Evolutionary conservation across 2,888 invertebrate species (phyloP).

Genomic region (Eupeodes luniger): DNA sequence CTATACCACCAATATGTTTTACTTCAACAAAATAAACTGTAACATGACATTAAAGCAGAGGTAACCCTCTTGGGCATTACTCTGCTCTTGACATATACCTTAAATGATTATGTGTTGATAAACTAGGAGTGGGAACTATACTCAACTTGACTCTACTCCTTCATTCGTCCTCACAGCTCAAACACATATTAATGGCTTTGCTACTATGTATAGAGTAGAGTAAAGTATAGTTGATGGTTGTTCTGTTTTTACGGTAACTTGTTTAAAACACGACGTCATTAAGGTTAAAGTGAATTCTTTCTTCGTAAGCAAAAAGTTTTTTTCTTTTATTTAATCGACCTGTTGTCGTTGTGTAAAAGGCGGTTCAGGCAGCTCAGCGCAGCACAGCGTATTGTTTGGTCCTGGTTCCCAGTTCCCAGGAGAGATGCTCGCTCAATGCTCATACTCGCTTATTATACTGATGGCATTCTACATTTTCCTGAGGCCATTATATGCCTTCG

Average conservation of each 20-base stretch:
- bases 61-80: neutral
- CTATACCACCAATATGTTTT: neutral
- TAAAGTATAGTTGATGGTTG: neutral
- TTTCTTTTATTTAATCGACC: conserved; percentile 9
- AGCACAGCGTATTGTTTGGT: neutral
- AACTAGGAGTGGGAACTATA: neutral
- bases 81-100: conserved; percentile 20
- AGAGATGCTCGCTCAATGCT: neutral
- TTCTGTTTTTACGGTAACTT: conserved; percentile 20
- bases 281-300: conserved; percentile 16
- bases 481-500: conserved; percentile 6
- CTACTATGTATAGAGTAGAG: neutral
- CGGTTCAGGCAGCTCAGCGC: neutral
- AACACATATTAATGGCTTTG: neutral
- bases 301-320: neutral
- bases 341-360: conserved; percentile 12
- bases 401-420: neutral
- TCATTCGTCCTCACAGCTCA: too few relatives aligned
- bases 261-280: conserved; percentile 22
- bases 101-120: conserved; percentile 29
- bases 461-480: neutral
- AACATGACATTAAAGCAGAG: conserved; percentile 12
- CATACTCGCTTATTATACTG: neutral
- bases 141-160: too few relatives aligned
- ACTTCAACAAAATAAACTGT: neutral